These are phyloP conservation scores for Arge pagana DNA, from an alignment of 2,888 invertebrate species.

Conservation along the genomic window DNA sequence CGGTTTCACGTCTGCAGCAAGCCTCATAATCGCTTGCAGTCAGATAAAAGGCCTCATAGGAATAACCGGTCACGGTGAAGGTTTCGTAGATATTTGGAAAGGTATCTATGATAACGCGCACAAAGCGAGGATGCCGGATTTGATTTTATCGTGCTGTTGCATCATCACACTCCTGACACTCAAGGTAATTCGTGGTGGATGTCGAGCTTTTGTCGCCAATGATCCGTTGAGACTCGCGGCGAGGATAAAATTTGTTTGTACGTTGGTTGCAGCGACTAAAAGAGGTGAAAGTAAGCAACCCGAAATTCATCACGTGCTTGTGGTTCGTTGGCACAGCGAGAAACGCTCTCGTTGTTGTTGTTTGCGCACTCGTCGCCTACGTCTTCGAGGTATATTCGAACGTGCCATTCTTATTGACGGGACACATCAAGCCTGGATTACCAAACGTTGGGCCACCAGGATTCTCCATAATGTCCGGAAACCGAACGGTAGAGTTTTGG, in stretches of 20 bases:
- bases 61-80: constrained; percentile 65
- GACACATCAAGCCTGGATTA: constrained; percentile 66
- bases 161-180: constrained; percentile 65
- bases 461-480: constrained; percentile 60
- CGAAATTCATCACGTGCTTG: constrained; percentile 58
- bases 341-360: constrained; percentile 72
- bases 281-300: constrained; percentile 57
- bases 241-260: background rate
- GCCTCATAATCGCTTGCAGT: constrained; percentile 74
- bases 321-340: constrained; percentile 71
- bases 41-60: constrained; percentile 75
- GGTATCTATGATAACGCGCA: constrained; percentile 63
- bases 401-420: constrained; percentile 66
- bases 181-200: constrained; percentile 60
- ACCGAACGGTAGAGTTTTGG: constrained; percentile 60
- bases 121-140: constrained; percentile 64
- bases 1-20: constrained; percentile 78
- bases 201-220: too few relatives aligned
- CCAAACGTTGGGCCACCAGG: constrained; percentile 63
- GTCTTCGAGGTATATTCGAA: constrained; percentile 57
- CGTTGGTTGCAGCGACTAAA: constrained; percentile 64
- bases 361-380: constrained; percentile 65
- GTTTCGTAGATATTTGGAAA: constrained; percentile 66
- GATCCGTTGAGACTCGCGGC: background rate
- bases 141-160: constrained; percentile 67